phyloP scores from a whole-genome alignment of 2,797 vertebrate species.

The Botia almorhae region DNA sequence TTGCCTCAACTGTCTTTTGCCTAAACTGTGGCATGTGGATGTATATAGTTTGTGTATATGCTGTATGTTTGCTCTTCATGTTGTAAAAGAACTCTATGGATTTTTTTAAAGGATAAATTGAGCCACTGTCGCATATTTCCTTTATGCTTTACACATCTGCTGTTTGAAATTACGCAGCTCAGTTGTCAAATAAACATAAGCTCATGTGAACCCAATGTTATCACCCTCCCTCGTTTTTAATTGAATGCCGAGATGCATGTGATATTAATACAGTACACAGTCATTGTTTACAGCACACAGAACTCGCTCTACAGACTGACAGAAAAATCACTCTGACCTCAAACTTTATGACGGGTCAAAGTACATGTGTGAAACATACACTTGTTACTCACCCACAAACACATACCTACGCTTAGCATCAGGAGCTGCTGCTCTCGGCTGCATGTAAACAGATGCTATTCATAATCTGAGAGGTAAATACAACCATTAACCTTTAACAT shows the following conservation, averaged over 20 bases:
- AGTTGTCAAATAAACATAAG: slow-evolving; percentile 91
- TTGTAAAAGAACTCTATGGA: slow-evolving; percentile 88
- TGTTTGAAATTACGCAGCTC: slow-evolving; percentile 95
- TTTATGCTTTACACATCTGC: slow-evolving; percentile 95
- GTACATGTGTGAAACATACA: neutral
- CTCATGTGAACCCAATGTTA: slow-evolving; percentile 54
- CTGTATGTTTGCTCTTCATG: slow-evolving; percentile 91
- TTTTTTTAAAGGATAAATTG: slow-evolving; percentile 80
- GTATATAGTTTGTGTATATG: slow-evolving; percentile 88
- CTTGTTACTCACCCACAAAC: slow-evolving; percentile 6
- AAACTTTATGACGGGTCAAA: neutral
- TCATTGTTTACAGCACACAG: neutral
- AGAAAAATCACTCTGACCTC: neutral
- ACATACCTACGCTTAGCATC: neutral
- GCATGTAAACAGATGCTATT: slow-evolving; percentile 10
- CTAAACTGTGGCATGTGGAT: slow-evolving; percentile 84
- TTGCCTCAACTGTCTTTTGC: slow-evolving; percentile 88
- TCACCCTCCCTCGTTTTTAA: slow-evolving; percentile 25
- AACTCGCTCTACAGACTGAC: too few species aligned
- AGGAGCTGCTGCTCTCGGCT: neutral
- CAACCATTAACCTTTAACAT: neutral
- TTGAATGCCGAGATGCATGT: neutral
- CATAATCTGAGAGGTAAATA: neutral
- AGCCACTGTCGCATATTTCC: slow-evolving; percentile 92
- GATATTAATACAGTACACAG: neutral